These are phyloP conservation scores for Chymomyza caudatula DNA, from an alignment of 2,888 invertebrate genomes.

Conservation along the genomic window DNA sequence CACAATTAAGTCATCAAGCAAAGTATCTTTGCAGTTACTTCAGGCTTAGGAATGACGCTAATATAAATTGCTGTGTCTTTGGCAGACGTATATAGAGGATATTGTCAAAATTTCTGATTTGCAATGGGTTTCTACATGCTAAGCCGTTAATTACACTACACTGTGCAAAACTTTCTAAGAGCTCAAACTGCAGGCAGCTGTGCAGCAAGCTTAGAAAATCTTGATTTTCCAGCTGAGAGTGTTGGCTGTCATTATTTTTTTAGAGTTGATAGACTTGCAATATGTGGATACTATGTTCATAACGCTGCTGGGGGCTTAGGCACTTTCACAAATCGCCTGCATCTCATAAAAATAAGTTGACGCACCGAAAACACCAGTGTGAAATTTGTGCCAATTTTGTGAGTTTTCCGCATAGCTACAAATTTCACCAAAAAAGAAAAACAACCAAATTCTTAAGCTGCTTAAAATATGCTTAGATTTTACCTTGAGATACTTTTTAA, in stretches of 20 bases:
- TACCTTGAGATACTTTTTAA: neutral
- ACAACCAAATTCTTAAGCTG: too few relatives aligned
- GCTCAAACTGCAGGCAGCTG: slow-evolving; percentile 16
- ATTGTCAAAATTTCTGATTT: neutral
- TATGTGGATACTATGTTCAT: neutral
- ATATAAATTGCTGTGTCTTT: too few relatives aligned
- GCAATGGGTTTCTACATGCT: neutral
- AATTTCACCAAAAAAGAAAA: neutral
- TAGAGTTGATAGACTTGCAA: neutral
- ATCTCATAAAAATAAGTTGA: neutral
- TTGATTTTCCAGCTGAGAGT: neutral
- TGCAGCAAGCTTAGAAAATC: slow-evolving; percentile 6
- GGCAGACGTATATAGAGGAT: neutral
- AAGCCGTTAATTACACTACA: neutral
- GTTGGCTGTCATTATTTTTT: neutral
- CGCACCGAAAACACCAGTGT: neutral
- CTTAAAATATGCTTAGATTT: too few relatives aligned
- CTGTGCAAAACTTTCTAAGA: slow-evolving; percentile 21
- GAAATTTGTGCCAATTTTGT: neutral
- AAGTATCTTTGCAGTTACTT: neutral
- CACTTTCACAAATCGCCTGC: neutral
- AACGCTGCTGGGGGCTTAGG: neutral
- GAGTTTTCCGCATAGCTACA: neutral
- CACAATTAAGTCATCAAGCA: slow-evolving; percentile 65
- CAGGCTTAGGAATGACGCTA: neutral